phyloP scores from a whole-genome alignment of 2,797 vertebrate genomes.

The Acanthornis magna region DNA sequence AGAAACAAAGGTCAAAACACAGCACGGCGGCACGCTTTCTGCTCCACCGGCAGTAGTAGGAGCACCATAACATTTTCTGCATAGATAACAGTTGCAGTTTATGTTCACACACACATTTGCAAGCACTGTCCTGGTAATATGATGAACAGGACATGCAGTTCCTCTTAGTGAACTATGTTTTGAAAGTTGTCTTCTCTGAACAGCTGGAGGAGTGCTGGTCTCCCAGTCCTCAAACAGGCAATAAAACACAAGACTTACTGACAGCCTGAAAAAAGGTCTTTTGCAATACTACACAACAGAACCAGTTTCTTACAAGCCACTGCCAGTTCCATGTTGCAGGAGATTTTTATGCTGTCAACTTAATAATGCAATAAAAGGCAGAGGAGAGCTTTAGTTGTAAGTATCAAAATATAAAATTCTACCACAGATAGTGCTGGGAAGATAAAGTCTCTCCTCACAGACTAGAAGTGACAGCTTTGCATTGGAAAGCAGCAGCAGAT shows the following conservation, averaged over 20 bases:
- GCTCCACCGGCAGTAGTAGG: neutral
- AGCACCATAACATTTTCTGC: neutral
- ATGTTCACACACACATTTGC: neutral
- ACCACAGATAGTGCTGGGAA: neutral
- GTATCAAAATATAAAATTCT: constrained; percentile 48
- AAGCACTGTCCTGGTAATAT: neutral
- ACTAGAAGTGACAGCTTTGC: constrained; percentile 15
- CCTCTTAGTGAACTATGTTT: neutral
- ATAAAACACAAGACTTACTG: neutral
- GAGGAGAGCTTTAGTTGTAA: constrained; percentile 29
- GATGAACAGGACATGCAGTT: neutral
- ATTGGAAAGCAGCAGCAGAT: constrained; percentile 38
- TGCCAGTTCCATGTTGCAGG: neutral
- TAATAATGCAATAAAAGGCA: constrained; percentile 55
- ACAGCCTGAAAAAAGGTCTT: neutral
- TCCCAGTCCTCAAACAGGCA: neutral
- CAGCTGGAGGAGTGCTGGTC: neutral
- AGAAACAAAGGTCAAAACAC: neutral
- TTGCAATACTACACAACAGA: neutral
- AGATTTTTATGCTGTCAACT: constrained; percentile 30
- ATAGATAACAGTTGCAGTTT: neutral
- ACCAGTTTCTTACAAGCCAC: neutral
- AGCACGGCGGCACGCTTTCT: neutral
- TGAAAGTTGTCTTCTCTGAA: neutral
- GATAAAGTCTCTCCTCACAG: constrained; percentile 30